Conservation (phyloP, 2,113 vertebrate species). For the Caranx melampygus region DNA sequence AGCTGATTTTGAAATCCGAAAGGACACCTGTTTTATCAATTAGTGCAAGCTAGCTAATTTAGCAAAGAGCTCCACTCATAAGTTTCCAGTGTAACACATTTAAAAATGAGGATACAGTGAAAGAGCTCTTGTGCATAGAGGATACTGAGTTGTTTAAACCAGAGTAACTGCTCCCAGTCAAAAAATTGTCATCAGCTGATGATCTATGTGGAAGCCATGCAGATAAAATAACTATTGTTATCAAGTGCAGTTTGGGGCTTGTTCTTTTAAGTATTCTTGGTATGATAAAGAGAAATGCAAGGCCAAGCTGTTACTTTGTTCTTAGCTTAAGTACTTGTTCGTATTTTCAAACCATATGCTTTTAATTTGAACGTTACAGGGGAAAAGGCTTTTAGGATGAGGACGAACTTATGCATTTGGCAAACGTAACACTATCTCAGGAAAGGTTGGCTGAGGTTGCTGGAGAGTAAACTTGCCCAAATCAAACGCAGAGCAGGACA, state of each 20-base stretch:
- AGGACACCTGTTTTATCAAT: background rate
- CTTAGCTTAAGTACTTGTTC: background rate
- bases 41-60: background rate
- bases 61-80: background rate
- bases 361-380: background rate
- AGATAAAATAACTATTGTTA: background rate
- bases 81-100: background rate
- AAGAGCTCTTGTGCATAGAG: background rate
- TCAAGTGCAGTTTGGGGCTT: background rate
- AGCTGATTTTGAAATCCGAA: background rate
- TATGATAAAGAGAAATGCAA: background rate
- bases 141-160: background rate
- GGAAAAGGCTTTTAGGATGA: conserved; percentile 2
- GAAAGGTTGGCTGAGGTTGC: background rate
- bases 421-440: background rate
- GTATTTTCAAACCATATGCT: conserved; percentile 1
- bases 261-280: background rate
- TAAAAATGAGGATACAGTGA: background rate
- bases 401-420: background rate
- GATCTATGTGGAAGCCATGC: background rate
- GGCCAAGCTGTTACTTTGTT: background rate
- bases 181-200: background rate
- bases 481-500: conserved; percentile 8
- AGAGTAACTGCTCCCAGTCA: too few relatives aligned
- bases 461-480: background rate